Conservation (phyloP, 1,140 invertebrate species). For the Doryteuthis pealeii region DNA sequence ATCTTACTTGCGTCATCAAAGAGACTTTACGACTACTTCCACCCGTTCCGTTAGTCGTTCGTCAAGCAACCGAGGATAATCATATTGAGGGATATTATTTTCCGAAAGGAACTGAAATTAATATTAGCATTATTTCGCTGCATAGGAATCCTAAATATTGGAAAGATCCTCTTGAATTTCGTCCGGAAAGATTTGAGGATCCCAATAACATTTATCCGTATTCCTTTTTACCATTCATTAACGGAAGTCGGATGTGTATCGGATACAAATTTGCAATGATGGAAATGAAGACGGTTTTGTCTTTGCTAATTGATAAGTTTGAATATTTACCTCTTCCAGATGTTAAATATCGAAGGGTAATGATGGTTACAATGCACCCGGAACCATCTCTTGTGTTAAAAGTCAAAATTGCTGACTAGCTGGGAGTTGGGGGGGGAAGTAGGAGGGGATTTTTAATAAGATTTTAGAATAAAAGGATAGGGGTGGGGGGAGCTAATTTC, state of each 20-base stretch:
- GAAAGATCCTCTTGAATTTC: slow-evolving; percentile 36
- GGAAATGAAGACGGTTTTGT: slow-evolving; percentile 40
- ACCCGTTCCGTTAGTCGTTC: not conserved
- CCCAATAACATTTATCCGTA: slow-evolving; percentile 21
- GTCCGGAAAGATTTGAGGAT: slow-evolving; percentile 41
- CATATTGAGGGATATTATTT: not conserved
- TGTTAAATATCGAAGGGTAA: not conserved
- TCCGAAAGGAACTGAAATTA: not conserved
- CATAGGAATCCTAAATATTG: slow-evolving; percentile 30
- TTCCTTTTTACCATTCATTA: slow-evolving; percentile 39
- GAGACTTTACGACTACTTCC: slow-evolving; percentile 32
- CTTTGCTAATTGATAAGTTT: slow-evolving; percentile 23
- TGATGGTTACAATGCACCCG: not conserved
- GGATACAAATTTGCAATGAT: slow-evolving; percentile 41
- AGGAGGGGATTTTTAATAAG: no score
- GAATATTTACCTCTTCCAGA: not conserved
- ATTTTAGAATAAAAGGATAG: no score
- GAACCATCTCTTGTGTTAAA: not conserved
- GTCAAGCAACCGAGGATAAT: not conserved
- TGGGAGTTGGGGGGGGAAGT: no score
- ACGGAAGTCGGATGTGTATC: slow-evolving; percentile 42
- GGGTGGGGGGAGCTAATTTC: no score
- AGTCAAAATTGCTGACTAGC: no score
- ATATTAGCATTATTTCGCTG: not conserved
- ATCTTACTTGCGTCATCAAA: slow-evolving; percentile 42